A percentile compares a stretch with the other conserved stretches of the same genome.
Evolutionary conservation across 1,140 invertebrate species (phyloP).

Genomic region (Helicorthomorpha holstii): DNA sequence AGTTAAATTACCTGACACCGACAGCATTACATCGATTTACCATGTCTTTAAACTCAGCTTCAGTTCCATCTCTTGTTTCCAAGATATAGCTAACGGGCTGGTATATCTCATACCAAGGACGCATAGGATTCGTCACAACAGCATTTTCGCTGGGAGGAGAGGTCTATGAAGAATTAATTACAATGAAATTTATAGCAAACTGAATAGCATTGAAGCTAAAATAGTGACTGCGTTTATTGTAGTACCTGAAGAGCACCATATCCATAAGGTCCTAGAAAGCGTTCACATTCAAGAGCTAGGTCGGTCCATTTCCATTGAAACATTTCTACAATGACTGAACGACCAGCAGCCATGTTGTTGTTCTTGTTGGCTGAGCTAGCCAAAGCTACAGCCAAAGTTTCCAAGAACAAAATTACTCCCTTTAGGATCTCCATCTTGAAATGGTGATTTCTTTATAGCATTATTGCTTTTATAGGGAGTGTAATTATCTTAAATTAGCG

Average conservation of each 20-base stretch:
- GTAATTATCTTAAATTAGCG: neutral
- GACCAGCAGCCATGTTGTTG: neutral
- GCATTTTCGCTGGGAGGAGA: constrained; percentile 17
- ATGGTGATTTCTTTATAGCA: neutral
- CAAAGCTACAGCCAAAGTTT: neutral
- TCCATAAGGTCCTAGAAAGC: constrained; percentile 53
- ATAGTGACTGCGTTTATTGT: neutral
- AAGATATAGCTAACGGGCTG: constrained; percentile 74
- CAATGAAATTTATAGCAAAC: neutral
- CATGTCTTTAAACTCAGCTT: constrained; percentile 51
- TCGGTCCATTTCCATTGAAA: constrained; percentile 77
- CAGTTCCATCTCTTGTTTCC: constrained; percentile 53
- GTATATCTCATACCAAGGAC: constrained; percentile 71
- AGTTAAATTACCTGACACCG: constrained; percentile 28
- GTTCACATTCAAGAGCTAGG: constrained; percentile 63
- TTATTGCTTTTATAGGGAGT: neutral
- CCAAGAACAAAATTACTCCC: neutral
- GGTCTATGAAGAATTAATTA: constrained; percentile 13
- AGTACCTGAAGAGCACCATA: constrained; percentile 55
- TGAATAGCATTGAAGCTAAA: neutral
- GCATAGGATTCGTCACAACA: constrained; percentile 6
- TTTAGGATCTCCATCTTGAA: neutral
- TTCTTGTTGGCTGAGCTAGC: neutral
- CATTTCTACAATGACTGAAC: constrained; percentile 44
- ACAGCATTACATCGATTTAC: constrained; percentile 35